Evolutionary conservation across 2,888 invertebrate genomes (phyloP), one percentile per base, ranked within the genome.

Genomic region (Automeris io): DNA sequence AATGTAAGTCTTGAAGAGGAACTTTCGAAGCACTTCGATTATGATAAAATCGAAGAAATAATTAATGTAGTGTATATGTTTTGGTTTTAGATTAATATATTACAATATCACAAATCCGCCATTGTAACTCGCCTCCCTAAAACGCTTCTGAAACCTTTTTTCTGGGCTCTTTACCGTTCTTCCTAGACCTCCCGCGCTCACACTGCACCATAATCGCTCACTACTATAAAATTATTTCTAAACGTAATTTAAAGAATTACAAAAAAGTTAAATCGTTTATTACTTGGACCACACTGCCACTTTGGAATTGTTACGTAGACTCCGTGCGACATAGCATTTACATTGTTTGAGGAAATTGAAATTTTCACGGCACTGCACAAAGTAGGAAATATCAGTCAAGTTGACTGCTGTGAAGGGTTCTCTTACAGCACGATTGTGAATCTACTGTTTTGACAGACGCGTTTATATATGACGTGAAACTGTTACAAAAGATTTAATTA

Each of bases 261-360:
- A 0, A 13, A 12, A n/a, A 7, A 6, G 23, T n/a, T 12, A 23
- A 34, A 34, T 21, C 31, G 18, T 34, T 18, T 16, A 4, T 19
- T 21, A 7, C 22, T 21, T 34, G 13, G 2, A 18, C 34, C 29
- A 12, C 8, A 7, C 1, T 11, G 3, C 9, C 29, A 13, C 29
- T 29, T 34, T 16, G n/a, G 25, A 38, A 34, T 33, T 39, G 26
- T 16, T 18, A 35, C 34, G 11, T 31, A 26, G 29, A 34, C 12
- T 18, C 21, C 22, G 13, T 11, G 18, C 33, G 33, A 36, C 32
- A 36, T 18, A 36, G 21, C 26, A 26, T 19, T 36, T 36, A 58
- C 60, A 64, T 59, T 66, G 63, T 65, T 57, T 55, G 54, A 44
- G 56, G 49, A 59, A 64, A 67, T 67, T 67, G 62, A 61, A 65